Evolutionary conservation across 2,797 vertebrate genomes (phyloP).

Genomic region (Megaceryle alcyon): DNA sequence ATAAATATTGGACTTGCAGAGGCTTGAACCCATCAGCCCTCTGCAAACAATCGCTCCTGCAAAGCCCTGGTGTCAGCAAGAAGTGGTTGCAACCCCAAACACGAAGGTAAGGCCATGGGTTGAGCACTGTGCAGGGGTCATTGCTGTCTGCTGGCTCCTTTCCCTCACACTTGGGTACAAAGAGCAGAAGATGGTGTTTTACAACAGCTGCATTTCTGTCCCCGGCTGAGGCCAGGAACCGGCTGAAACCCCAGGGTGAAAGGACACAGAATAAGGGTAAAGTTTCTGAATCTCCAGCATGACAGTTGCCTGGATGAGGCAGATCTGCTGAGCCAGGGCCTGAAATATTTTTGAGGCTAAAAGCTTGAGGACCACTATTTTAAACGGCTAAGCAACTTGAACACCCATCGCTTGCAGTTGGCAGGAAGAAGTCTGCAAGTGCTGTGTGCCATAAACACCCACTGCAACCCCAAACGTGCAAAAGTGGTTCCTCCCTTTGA

Average conservation of each 20-base stretch:
- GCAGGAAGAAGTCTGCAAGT: background rate
- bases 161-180: fast-evolving
- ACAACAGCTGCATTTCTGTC: background rate
- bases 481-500: background rate
- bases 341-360: background rate
- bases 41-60: background rate
- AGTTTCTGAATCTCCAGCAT: background rate
- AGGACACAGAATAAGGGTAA: background rate
- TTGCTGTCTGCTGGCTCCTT: background rate
- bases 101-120: conserved; percentile 47
- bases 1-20: conserved; percentile 74
- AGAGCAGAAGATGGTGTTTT: background rate
- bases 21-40: conserved; percentile 69
- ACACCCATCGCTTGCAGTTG: fast-evolving
- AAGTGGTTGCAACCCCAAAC: background rate
- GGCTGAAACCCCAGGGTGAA: fast-evolving
- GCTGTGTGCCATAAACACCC: fast-evolving
- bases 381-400: background rate
- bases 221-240: background rate
- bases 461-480: background rate
- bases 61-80: conserved; percentile 31
- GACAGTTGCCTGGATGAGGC: background rate
- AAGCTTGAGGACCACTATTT: background rate
- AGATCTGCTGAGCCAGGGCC: background rate
- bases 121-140: fast-evolving